A percentile compares a stretch with the other conserved stretches of the same genome.
These are phyloP conservation scores for Phalacrocorax pelagicus DNA, from an alignment of 2,113 vertebrate species.

Conservation along the genomic window DNA sequence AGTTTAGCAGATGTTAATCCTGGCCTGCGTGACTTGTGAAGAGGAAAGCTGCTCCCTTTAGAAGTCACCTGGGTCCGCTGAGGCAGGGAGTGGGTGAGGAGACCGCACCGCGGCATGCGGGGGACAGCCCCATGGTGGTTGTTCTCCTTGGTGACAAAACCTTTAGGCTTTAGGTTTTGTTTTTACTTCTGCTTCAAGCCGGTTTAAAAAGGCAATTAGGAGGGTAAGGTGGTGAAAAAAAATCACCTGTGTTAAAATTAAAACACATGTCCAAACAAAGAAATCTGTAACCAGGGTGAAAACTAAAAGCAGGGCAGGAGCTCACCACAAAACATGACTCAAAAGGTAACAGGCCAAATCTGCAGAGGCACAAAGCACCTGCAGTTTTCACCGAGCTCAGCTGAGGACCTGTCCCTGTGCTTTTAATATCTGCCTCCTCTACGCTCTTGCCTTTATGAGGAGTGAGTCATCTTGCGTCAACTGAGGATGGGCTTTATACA, in stretches of 20 bases:
- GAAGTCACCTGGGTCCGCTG: fast-evolving
- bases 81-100: neutral
- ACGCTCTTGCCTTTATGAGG: neutral
- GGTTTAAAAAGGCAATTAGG: neutral
- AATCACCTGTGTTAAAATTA: neutral
- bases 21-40: neutral
- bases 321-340: neutral
- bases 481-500: neutral
- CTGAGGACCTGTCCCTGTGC: neutral
- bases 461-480: constrained; percentile 31
- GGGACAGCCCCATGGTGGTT: fast-evolving
- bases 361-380: neutral
- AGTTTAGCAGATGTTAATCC: neutral
- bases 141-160: fast-evolving
- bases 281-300: neutral
- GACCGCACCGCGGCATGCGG: fast-evolving
- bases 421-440: neutral
- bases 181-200: neutral
- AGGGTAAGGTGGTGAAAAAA: neutral
- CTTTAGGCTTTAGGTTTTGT: neutral
- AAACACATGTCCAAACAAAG: neutral
- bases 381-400: neutral
- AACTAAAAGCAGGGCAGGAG: neutral
- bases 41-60: neutral
- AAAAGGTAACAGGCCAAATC: neutral